These are phyloP conservation scores for Cotesia congregata DNA, from an alignment of 2,888 invertebrate species.

Conservation along the genomic window DNA sequence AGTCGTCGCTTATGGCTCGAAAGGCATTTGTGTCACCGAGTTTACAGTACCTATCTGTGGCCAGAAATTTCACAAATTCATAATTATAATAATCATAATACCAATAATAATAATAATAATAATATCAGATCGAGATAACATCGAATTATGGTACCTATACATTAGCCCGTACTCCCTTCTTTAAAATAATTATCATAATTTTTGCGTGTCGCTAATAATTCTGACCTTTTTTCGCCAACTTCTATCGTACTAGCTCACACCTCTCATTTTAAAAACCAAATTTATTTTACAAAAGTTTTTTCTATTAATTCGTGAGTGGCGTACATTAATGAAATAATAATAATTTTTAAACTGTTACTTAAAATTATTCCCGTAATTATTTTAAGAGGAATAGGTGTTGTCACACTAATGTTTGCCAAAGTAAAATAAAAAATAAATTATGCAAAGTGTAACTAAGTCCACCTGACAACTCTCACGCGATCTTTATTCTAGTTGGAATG, in stretches of 20 bases:
- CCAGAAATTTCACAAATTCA: slow-evolving; percentile 49
- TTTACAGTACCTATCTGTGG: slow-evolving; percentile 40
- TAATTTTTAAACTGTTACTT: slow-evolving; percentile 31
- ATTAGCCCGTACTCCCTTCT: not conserved
- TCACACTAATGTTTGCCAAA: slow-evolving; percentile 27
- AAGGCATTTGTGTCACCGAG: slow-evolving; percentile 41
- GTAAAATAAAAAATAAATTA: not conserved
- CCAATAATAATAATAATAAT: not conserved
- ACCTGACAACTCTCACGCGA: slow-evolving; percentile 46
- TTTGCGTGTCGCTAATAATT: slow-evolving; percentile 56
- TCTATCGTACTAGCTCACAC: slow-evolving; percentile 22
- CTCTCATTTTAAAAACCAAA: slow-evolving; percentile 24
- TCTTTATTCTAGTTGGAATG: slow-evolving; percentile 31
- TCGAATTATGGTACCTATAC: slow-evolving; percentile 26
- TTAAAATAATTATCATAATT: slow-evolving; percentile 55
- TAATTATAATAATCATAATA: slow-evolving; percentile 36
- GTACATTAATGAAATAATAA: slow-evolving; percentile 35
- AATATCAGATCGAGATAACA: slow-evolving; percentile 41
- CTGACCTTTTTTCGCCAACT: slow-evolving; percentile 55
- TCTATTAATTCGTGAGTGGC: slow-evolving; percentile 21
- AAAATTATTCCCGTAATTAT: slow-evolving; percentile 36
- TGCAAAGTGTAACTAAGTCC: slow-evolving; percentile 29
- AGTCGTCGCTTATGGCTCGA: slow-evolving; percentile 36
- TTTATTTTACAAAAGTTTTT: not conserved
- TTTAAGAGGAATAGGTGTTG: slow-evolving; percentile 33